Conservation (phyloP, 2,888 invertebrate genomes). For the Chrysina gloriosa region DNA sequence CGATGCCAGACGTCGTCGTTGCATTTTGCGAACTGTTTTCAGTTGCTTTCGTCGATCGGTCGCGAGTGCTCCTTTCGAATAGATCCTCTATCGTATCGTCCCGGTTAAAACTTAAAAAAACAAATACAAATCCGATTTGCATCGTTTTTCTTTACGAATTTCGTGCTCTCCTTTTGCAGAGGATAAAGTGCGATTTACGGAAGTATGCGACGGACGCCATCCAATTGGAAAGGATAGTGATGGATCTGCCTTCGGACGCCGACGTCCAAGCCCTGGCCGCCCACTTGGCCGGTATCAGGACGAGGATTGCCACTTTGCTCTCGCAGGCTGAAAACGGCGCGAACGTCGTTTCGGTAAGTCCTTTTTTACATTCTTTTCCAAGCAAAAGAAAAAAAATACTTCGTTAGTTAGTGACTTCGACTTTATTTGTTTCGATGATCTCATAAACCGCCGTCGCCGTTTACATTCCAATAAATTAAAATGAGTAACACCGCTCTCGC, state of each 20-base stretch:
- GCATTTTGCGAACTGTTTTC: background rate
- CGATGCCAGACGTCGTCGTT: background rate
- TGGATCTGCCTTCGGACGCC: slow-evolving; percentile 73
- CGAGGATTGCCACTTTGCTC: slow-evolving; percentile 74
- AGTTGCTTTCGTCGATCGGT: background rate
- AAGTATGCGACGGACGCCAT: slow-evolving; percentile 76
- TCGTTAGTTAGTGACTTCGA: no score
- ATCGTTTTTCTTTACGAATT: no score
- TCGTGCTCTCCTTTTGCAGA: no score
- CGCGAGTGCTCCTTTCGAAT: no score
- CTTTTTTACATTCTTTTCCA: slow-evolving; percentile 22
- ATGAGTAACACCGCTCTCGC: no score
- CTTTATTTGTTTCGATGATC: no score
- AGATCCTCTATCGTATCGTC: background rate
- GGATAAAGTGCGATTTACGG: slow-evolving; percentile 76
- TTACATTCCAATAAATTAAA: no score
- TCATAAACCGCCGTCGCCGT: no score
- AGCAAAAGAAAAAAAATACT: no score
- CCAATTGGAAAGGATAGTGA: slow-evolving; percentile 73
- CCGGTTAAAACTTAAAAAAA: background rate
- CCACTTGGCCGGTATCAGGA: slow-evolving; percentile 71
- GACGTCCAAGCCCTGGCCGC: slow-evolving; percentile 71
- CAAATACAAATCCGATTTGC: no score
- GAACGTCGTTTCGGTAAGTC: slow-evolving; percentile 58
- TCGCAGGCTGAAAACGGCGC: slow-evolving; percentile 77